Evolutionary conservation across 2,888 invertebrate genomes (phyloP), one percentile per base, ranked within the genome.

Genomic region (Volucella bombylans): DNA sequence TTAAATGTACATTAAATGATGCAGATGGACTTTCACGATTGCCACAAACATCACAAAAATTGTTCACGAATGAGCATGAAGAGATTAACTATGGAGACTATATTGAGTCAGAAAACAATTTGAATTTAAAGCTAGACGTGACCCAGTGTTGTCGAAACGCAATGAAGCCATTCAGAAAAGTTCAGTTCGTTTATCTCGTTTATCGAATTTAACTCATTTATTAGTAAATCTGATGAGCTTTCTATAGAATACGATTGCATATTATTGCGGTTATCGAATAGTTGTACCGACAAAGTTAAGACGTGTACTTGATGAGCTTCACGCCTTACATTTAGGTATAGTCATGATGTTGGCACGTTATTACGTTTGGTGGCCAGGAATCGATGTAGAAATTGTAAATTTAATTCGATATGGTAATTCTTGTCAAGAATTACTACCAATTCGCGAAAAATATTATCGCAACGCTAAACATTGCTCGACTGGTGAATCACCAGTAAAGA

Each of bases 291-390:
- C 39, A 31, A 86, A 85, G 47, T 64, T 86, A 11, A 49, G 61
- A 45, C 39, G 14, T 50, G 12, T n/a, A 39, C 18, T 18, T 18
- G 18, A 18, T 18, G 1, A 18, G 18, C 18, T 18, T 18, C 18
- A 18, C 18, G 18, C 18, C 18, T 18, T 1, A 18, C 18, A 18
- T 18, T 18, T 18, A 38, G 76, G 57, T 23, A 86, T 85, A 50
- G 83, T 81, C 6, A 87, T 85, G 67, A 69, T 73, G 6, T 12
- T 82, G 15, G 72, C 82, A 18, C 45, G 79, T 23, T 64, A 64
- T 0, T 62, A 74, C 47, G 71, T 86, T 67, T 87, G 82, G 86
- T 87, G 87, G 85, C 85, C 82, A 39, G 65, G 52, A 14, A 57
- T 86, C 38, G 78, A 86, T 61, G 41, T 14, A 11, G 77, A 85